Evolutionary conservation across 2,888 invertebrate species (phyloP).

Genomic region (Acanthosepion esculentum): DNA sequence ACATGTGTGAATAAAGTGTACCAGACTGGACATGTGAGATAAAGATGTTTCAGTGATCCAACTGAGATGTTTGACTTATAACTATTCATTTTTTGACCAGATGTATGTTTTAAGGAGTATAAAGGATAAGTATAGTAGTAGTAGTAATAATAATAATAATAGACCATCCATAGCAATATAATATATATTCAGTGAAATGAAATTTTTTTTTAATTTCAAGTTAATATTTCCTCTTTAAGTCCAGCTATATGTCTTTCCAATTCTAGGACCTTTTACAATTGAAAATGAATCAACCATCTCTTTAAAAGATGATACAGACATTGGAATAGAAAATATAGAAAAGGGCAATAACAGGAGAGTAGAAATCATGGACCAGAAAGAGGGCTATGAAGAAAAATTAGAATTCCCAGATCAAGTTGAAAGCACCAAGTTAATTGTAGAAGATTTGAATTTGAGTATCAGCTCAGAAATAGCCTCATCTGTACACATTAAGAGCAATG

Average conservation of each 20-base stretch:
- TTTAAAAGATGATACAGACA: neutral
- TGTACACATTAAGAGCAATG: neutral
- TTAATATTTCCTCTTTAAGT: neutral
- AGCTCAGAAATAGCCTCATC: neutral
- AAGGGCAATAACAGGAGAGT: neutral
- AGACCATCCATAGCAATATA: neutral
- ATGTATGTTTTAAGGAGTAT: neutral
- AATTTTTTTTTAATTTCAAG: neutral
- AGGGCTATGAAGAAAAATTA: neutral
- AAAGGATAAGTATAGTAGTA: neutral
- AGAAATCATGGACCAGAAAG: neutral
- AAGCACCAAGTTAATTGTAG: neutral
- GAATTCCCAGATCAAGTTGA: neutral
- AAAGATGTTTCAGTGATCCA: neutral
- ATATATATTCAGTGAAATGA: neutral
- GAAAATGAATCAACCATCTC: neutral
- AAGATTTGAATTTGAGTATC: neutral
- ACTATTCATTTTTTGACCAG: neutral
- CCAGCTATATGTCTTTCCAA: neutral
- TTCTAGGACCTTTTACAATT: conserved; percentile 33
- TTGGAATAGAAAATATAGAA: neutral
- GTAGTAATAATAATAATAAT: neutral
- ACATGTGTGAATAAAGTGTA: neutral
- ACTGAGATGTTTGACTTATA: neutral
- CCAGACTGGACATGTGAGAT: neutral